Evolutionary conservation across 1,140 invertebrate species (phyloP).

Genomic region (Eumeta japonica): DNA sequence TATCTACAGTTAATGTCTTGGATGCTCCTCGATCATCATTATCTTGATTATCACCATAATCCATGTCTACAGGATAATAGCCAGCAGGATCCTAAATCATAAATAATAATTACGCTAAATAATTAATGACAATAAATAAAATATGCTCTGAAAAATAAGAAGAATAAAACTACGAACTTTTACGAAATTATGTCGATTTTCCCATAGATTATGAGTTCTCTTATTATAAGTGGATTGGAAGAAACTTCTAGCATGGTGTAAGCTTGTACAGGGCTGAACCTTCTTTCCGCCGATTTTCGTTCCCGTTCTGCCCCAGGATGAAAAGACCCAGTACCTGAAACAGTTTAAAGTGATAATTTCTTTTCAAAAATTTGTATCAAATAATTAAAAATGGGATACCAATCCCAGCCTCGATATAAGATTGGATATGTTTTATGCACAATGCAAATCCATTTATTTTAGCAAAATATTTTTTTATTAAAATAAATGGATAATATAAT

Average conservation of each 20-base stretch:
- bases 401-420: no score
- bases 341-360: constrained; percentile 2
- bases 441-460: no score
- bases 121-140: background rate
- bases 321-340: constrained; percentile 77
- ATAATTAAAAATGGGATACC: no score
- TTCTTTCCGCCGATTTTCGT: constrained; percentile 87
- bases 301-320: constrained; percentile 94
- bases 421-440: no score
- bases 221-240: constrained; percentile 78
- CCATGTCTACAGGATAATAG: constrained; percentile 89
- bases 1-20: constrained; percentile 33
- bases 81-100: constrained; percentile 60
- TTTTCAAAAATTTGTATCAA: no score
- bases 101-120: background rate
- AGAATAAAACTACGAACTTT: constrained; percentile 62
- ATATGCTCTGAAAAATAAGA: no score
- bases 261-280: constrained; percentile 59
- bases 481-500: no score
- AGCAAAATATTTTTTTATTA: no score
- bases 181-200: constrained; percentile 65
- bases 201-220: constrained; percentile 84
- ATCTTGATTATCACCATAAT: constrained; percentile 81
- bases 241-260: constrained; percentile 62
- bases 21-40: constrained; percentile 36